phyloP scores from a whole-genome alignment of 2,113 vertebrate species.

The Catharus minimus region DNA sequence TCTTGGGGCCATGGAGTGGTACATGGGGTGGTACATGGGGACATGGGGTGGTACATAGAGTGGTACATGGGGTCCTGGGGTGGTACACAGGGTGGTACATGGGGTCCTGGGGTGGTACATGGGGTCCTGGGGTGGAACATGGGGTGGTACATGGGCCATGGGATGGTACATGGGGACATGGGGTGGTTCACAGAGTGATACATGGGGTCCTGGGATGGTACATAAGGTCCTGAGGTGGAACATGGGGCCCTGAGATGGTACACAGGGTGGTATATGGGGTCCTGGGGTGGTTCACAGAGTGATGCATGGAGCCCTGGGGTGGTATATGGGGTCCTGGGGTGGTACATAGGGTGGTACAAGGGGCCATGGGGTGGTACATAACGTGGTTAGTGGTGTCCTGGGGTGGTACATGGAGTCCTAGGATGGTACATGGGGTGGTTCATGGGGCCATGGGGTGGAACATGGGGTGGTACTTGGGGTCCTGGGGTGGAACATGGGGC shows the following conservation, averaged over 20 bases:
- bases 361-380: too few species aligned
- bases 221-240: too few species aligned
- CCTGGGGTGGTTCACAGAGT: background rate
- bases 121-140: background rate
- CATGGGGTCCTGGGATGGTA: too few species aligned
- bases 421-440: background rate
- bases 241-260: background rate
- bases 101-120: too few species aligned
- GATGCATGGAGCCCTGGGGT: background rate
- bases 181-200: too few species aligned
- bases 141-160: background rate
- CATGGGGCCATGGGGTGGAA: fast-evolving
- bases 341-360: background rate
- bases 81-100: background rate
- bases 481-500: background rate
- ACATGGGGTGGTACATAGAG: too few species aligned
- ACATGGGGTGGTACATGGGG: too few species aligned
- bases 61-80: too few species aligned
- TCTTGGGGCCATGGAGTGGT: background rate
- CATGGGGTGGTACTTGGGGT: background rate
- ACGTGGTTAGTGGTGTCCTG: too few species aligned
- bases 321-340: background rate
- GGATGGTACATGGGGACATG: background rate
- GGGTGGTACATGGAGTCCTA: background rate
- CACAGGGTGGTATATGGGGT: background rate